Evolutionary conservation across 2,113 vertebrate species (phyloP), one percentile per base, ranked within the genome.

Genomic region (Pelvicachromis taeniatus): DNA sequence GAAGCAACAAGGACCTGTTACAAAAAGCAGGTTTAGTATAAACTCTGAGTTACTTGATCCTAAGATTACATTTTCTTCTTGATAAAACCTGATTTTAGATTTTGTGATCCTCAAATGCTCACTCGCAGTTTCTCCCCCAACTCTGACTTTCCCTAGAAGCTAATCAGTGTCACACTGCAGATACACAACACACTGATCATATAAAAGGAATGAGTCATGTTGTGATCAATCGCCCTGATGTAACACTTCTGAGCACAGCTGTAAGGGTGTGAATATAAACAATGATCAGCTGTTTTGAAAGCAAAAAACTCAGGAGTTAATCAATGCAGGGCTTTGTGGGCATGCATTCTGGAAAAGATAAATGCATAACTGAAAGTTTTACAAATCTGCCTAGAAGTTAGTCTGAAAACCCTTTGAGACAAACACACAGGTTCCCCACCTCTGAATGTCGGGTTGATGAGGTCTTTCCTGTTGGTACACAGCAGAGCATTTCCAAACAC

Each of bases 361-460:
- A 45, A 70, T 8, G 0, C 8, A 26, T 26, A 6, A 26, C 12
- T 45, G 13, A 26, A 53, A 53, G 50, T n/a, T n/a, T 9, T 9
- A n/a, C 4, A 53, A 70, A 70, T 70, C 5, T 0, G 14, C 0
- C 1, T 29, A 29, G 40, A 21, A 70, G 4, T 26, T 45, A 17
- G 5, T 29, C 65, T 70, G 0, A 70, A 50, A 75, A n/a, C 1
- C 1, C 31, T 61, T 3, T 16, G 19, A 59, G 4, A 38, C 50
- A 82, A 63, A 59, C 42, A 33, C 16, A 54, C 4, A n/a, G 10
- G 1, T 50, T 17, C 93, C 56, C 19, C 92, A 99, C 99, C 99
- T 97, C 96, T 97, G 91, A 99, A 99, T 0, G 94, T 89, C 0
- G 97, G 96, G 92, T 99, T 99, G 87, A 99, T 94, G 91, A 99